Conservation (phyloP, 2,113 vertebrate species). For the Colaptes auratus region DNA sequence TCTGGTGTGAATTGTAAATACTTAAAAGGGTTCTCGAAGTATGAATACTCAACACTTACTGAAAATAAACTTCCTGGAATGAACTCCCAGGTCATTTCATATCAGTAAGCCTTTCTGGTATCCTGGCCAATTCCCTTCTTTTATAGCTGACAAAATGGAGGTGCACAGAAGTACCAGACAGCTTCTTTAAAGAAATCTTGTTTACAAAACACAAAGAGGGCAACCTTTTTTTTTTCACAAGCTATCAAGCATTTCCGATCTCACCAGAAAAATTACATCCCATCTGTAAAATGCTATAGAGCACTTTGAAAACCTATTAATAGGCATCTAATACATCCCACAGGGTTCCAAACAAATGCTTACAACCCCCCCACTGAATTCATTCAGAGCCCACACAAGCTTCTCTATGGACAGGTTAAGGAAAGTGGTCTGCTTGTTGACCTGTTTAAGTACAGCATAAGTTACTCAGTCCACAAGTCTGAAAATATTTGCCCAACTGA, state of each 20-base stretch:
- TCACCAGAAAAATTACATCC: neutral
- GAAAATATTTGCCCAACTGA: neutral
- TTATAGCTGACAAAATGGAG: neutral
- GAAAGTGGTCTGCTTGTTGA: neutral
- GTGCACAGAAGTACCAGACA: neutral
- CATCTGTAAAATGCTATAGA: neutral
- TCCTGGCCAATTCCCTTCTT: neutral
- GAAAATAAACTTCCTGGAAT: slow-evolving; percentile 44
- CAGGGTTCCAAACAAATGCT: neutral
- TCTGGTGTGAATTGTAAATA: neutral
- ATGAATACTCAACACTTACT: neutral
- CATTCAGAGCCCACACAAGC: neutral
- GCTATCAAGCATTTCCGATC: neutral
- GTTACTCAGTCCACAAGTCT: neutral
- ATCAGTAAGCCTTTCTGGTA: neutral
- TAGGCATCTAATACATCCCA: neutral
- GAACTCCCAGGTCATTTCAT: neutral
- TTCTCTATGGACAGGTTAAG: neutral
- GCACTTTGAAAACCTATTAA: neutral
- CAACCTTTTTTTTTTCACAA: neutral
- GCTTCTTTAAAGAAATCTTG: neutral
- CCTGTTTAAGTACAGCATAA: neutral
- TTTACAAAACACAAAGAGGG: neutral
- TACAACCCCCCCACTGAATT: neutral
- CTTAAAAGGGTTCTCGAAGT: neutral